These are phyloP conservation scores for Mactra quadrangularis DNA, from an alignment of 1,140 invertebrate species.

Conservation along the genomic window DNA sequence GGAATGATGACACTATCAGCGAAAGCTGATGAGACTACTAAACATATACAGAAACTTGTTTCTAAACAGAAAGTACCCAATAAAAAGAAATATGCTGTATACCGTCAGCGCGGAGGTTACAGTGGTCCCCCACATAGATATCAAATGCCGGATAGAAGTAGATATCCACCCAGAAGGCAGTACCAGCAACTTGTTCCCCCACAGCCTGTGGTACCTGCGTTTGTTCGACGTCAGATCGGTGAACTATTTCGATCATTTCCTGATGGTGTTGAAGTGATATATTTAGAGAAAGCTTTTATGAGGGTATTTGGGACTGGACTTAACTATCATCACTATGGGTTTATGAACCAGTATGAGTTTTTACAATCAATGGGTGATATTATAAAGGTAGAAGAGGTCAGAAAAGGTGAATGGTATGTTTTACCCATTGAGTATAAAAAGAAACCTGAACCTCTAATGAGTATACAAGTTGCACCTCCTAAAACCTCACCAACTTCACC, in stretches of 20 bases:
- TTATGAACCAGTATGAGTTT: constrained; percentile 67
- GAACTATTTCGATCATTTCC: constrained; percentile 69
- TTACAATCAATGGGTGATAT: constrained; percentile 67
- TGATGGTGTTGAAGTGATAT: constrained; percentile 65
- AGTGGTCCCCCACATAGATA: constrained; percentile 13
- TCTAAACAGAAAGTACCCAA: constrained; percentile 73
- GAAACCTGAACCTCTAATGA: background rate
- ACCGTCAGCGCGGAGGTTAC: constrained; percentile 39
- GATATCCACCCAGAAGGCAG: background rate
- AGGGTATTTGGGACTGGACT: constrained; percentile 71
- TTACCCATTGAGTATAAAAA: constrained; percentile 46
- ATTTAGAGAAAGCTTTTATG: constrained; percentile 71
- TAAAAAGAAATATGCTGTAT: constrained; percentile 69
- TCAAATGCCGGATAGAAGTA: background rate
- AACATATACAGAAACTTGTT: constrained; percentile 77
- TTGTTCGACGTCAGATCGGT: constrained; percentile 62
- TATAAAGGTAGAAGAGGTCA: constrained; percentile 61
- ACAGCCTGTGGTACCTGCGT: constrained; percentile 63
- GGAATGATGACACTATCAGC: constrained; percentile 70
- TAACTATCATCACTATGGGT: constrained; percentile 65
- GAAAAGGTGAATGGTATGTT: constrained; percentile 62
- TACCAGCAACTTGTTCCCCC: background rate
- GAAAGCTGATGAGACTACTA: constrained; percentile 71
- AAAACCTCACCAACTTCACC: background rate
- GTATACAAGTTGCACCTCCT: background rate